These are phyloP conservation scores for Limnephilus auricula DNA, from an alignment of 2,888 invertebrate species.

Conservation along the genomic window DNA sequence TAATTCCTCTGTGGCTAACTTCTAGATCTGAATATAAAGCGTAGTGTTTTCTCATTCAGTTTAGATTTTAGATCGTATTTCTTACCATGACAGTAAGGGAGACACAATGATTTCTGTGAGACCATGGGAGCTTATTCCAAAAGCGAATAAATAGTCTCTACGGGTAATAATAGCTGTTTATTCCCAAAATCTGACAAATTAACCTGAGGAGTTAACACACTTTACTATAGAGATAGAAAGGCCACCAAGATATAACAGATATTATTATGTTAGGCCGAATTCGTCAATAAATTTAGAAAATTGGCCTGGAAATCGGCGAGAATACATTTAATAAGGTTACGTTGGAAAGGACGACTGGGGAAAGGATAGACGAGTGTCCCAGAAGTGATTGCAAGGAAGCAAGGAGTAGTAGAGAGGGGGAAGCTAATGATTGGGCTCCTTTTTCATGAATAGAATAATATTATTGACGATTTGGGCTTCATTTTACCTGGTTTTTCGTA, in stretches of 20 bases:
- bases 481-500: neutral
- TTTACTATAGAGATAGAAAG: neutral
- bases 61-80: too few relatives aligned
- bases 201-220: too few relatives aligned
- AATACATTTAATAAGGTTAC: neutral
- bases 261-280: neutral
- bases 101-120: too few relatives aligned
- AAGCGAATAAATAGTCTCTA: too few relatives aligned
- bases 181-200: too few relatives aligned
- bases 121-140: too few relatives aligned
- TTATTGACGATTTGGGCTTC: neutral
- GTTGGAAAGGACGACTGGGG: neutral
- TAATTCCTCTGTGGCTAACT: too few relatives aligned
- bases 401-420: neutral
- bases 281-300: neutral
- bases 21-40: too few relatives aligned
- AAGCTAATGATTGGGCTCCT: neutral
- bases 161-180: too few relatives aligned
- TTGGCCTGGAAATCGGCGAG: neutral
- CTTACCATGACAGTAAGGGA: too few relatives aligned
- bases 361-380: neutral
- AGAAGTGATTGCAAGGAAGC: neutral
- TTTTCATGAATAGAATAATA: neutral
- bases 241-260: neutral
- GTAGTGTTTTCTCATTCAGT: too few relatives aligned